Conservation (phyloP, 2,113 vertebrate species). For the Psephotus haematonotus region DNA sequence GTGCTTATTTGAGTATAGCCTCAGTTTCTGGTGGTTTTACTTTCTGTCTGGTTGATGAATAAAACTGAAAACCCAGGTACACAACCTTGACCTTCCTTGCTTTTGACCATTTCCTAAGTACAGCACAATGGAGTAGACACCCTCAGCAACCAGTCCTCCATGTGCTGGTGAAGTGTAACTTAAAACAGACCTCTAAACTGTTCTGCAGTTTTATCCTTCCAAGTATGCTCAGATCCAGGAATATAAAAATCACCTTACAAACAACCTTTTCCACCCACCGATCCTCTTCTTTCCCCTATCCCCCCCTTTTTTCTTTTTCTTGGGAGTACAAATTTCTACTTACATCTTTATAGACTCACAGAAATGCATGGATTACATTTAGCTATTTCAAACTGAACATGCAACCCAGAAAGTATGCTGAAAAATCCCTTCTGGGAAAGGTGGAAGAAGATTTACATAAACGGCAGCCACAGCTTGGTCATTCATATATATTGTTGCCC, state of each 20-base stretch:
- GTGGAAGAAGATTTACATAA: constrained; percentile 56
- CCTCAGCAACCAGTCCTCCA: background rate
- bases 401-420: background rate
- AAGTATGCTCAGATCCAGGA: background rate
- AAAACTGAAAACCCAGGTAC: background rate
- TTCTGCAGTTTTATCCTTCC: background rate
- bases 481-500: background rate
- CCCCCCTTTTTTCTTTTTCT: accelerated
- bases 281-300: background rate
- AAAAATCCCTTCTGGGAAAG: constrained; percentile 40
- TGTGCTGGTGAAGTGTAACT: background rate
- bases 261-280: background rate
- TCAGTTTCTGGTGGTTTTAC: background rate
- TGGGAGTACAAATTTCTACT: background rate
- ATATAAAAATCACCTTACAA: background rate
- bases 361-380: background rate
- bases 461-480: background rate
- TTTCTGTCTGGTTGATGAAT: background rate
- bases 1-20: background rate
- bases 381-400: background rate
- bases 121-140: background rate
- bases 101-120: background rate
- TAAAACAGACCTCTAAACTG: background rate
- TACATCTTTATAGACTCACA: background rate
- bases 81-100: background rate